A percentile compares a stretch with the other conserved stretches of the same genome.
Evolutionary conservation across 2,888 invertebrate genomes (phyloP).

Genomic region (Dorcus hopei): DNA sequence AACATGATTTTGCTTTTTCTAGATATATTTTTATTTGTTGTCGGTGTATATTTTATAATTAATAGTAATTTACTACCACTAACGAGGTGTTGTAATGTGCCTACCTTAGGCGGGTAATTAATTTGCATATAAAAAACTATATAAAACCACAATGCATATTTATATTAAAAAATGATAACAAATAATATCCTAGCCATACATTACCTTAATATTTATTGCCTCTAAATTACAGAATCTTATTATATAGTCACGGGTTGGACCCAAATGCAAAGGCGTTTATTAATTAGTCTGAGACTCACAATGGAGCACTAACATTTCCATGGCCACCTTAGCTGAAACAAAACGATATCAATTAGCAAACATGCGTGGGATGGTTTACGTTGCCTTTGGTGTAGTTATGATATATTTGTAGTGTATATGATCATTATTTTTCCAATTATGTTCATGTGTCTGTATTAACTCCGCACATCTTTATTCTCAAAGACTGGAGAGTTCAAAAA

Average conservation of each 20-base stretch:
- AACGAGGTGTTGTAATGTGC: no score
- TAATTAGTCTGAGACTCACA: slow-evolving; percentile 19
- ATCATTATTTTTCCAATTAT: slow-evolving; percentile 17
- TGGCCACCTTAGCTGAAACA: slow-evolving; percentile 17
- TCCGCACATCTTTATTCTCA: no score
- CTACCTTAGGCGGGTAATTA: no score
- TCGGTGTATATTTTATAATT: no score
- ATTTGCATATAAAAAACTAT: no score
- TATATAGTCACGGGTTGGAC: slow-evolving; percentile 8
- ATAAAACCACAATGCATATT: no score
- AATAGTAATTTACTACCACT: no score
- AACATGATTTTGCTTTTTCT: no score
- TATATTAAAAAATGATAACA: neutral
- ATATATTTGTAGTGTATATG: slow-evolving; percentile 14
- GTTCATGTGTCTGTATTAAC: neutral
- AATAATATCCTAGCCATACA: neutral
- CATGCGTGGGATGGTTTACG: slow-evolving; percentile 12
- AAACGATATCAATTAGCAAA: slow-evolving; percentile 18
- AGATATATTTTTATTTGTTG: no score
- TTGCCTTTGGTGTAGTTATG: slow-evolving; percentile 17
- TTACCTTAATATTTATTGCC: neutral
- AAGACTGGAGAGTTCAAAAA: no score
- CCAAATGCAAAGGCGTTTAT: slow-evolving; percentile 16
- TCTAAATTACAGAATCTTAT: neutral
- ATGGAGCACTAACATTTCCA: slow-evolving; percentile 17